phyloP scores from a whole-genome alignment of 2,888 invertebrate genomes.

The Nipponacmea schrenckii region DNA sequence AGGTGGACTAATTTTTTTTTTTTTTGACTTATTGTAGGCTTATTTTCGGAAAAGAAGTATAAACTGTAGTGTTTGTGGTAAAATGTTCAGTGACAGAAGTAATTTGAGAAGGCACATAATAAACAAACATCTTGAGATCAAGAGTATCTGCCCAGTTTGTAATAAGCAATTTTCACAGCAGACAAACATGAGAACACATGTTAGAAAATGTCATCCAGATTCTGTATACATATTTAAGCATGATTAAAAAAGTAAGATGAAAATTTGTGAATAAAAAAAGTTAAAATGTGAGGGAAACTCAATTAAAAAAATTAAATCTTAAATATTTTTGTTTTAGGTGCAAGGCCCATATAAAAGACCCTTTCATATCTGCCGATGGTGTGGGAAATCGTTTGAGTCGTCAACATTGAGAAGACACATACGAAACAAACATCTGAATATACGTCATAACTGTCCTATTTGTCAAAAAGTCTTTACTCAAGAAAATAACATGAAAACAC shows the following conservation, averaged over 20 bases:
- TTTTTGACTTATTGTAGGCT: no score
- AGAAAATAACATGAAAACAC: conserved; percentile 6
- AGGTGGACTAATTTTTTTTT: no score
- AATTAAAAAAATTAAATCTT: no score
- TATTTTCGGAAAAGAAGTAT: no score
- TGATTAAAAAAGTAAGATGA: no score
- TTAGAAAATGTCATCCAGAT: neutral
- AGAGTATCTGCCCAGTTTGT: neutral
- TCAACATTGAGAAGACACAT: neutral
- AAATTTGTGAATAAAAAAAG: no score
- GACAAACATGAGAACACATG: neutral
- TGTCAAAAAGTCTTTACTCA: conserved; percentile 1
- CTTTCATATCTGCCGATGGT: no score
- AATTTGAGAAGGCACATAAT: neutral
- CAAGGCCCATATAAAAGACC: no score
- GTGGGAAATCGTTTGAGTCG: neutral
- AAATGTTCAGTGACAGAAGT: neutral
- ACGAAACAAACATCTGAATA: neutral
- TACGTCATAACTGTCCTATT: neutral
- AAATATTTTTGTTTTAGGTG: no score
- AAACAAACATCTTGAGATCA: neutral
- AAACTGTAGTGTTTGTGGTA: neutral
- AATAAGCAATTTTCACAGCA: neutral
- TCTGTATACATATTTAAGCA: no score
- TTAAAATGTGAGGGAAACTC: no score